These are phyloP conservation scores for Leptogaster cylindrica DNA, from an alignment of 2,888 invertebrate species.

Conservation along the genomic window DNA sequence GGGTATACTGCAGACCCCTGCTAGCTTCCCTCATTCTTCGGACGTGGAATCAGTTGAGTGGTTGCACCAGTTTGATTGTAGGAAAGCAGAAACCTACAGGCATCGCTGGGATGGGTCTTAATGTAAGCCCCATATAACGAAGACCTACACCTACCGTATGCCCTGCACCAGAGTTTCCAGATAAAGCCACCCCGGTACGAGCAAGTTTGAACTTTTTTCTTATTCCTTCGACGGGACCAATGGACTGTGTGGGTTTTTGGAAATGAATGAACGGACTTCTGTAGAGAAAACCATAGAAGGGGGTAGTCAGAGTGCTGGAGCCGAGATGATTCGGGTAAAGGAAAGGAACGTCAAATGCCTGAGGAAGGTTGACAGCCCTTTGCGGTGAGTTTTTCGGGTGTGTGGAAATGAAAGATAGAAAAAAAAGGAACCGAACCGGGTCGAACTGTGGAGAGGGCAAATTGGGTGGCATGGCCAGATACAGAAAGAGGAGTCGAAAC, in stretches of 20 bases:
- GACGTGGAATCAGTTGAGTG: slow-evolving; percentile 44
- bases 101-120: slow-evolving; percentile 7
- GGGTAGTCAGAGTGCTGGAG: slow-evolving; percentile 27
- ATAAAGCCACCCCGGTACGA: slow-evolving; percentile 35
- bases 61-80: slow-evolving; percentile 45
- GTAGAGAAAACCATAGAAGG: slow-evolving; percentile 39
- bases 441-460: not conserved
- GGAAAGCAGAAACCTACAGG: slow-evolving; percentile 15
- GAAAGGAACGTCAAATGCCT: slow-evolving; percentile 46
- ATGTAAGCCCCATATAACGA: slow-evolving; percentile 34
- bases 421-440: slow-evolving; percentile 9
- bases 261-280: slow-evolving; percentile 40
- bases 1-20: slow-evolving; percentile 38
- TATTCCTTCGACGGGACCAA: slow-evolving; percentile 38
- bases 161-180: slow-evolving; percentile 31
- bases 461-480: not conserved
- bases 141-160: slow-evolving; percentile 38
- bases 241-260: slow-evolving; percentile 41
- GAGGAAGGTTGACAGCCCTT: slow-evolving; percentile 47
- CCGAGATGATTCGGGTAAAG: slow-evolving; percentile 37
- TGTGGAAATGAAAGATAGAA: slow-evolving; percentile 36
- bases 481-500: slow-evolving; percentile 16
- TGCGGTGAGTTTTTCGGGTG: slow-evolving; percentile 37
- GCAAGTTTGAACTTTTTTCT: slow-evolving; percentile 37
- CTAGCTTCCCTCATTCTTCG: slow-evolving; percentile 40